phyloP scores from a whole-genome alignment of 2,888 invertebrate genomes.

The Agrotis ipsilon region DNA sequence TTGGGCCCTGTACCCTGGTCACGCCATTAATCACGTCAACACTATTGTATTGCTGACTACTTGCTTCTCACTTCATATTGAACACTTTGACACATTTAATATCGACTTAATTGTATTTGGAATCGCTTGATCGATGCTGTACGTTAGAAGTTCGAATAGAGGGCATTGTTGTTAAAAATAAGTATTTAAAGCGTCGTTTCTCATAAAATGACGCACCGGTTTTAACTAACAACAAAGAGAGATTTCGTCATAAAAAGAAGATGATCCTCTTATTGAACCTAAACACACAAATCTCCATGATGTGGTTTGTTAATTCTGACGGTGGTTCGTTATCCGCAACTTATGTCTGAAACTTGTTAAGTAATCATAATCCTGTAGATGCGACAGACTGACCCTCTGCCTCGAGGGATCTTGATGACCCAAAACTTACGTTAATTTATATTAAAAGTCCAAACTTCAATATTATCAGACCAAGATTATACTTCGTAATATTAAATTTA shows the following conservation, averaged over 20 bases:
- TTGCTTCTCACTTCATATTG: slow-evolving; percentile 68
- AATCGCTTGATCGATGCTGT: slow-evolving; percentile 41
- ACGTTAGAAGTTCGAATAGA: slow-evolving; percentile 11
- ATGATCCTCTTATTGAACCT: slow-evolving; percentile 29
- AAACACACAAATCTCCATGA: slow-evolving; percentile 30
- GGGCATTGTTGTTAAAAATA: slow-evolving; percentile 17
- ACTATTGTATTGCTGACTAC: slow-evolving; percentile 71
- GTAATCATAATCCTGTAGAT: slow-evolving; percentile 62
- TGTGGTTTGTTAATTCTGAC: slow-evolving; percentile 46
- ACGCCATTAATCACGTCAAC: slow-evolving; percentile 78
- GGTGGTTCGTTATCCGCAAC: slow-evolving; percentile 53
- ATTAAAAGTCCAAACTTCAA: slow-evolving; percentile 48
- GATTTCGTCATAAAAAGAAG: slow-evolving; percentile 7
- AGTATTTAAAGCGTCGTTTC: background rate
- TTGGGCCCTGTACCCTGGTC: slow-evolving; percentile 71
- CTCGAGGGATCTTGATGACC: slow-evolving; percentile 59
- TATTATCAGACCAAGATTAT: slow-evolving; percentile 23
- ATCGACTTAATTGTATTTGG: slow-evolving; percentile 40
- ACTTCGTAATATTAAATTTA: slow-evolving; percentile 14
- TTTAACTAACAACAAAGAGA: slow-evolving; percentile 9
- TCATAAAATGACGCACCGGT: background rate
- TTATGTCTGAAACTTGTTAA: slow-evolving; percentile 60
- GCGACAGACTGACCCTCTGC: slow-evolving; percentile 54
- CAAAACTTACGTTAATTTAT: slow-evolving; percentile 63
- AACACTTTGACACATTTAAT: slow-evolving; percentile 62